Evolutionary conservation across 2,888 invertebrate species (phyloP).

Genomic region (Seladonia tumulorum): DNA sequence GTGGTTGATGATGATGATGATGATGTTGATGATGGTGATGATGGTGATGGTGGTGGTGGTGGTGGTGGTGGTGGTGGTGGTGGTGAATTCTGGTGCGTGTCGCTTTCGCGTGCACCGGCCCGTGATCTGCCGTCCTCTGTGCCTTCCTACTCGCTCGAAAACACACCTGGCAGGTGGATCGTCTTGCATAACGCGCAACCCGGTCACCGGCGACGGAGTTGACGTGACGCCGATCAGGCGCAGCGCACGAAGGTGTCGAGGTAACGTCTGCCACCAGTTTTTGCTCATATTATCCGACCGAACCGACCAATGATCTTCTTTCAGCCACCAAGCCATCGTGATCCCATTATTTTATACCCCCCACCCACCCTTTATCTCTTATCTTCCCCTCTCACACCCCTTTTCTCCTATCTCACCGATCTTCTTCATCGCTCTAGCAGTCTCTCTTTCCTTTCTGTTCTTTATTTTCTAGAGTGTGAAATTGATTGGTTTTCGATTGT

Average conservation of each 20-base stretch:
- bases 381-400: no score
- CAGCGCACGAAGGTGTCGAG: constrained; percentile 83
- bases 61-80: constrained; percentile 30
- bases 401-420: background rate
- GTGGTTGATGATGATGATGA: constrained; percentile 42
- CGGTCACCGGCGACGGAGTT: constrained; percentile 88
- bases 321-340: background rate
- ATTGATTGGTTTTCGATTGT: background rate
- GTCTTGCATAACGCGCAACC: constrained; percentile 86
- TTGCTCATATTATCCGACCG: constrained; percentile 22
- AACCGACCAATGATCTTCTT: constrained; percentile 13
- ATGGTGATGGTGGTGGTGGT: constrained; percentile 13
- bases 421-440: background rate
- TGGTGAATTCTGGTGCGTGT: constrained; percentile 65
- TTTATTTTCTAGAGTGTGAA: background rate
- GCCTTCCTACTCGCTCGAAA: constrained; percentile 63
- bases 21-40: constrained; percentile 22
- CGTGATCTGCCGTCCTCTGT: constrained; percentile 62
- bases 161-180: constrained; percentile 79
- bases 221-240: constrained; percentile 85
- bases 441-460: background rate
- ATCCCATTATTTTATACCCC: background rate
- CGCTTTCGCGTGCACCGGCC: constrained; percentile 67
- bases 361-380: background rate
- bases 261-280: constrained; percentile 74